Evolutionary conservation across 2,797 vertebrate species (phyloP), one percentile per base, ranked within the genome.

Genomic region (Lerista edwardsae): DNA sequence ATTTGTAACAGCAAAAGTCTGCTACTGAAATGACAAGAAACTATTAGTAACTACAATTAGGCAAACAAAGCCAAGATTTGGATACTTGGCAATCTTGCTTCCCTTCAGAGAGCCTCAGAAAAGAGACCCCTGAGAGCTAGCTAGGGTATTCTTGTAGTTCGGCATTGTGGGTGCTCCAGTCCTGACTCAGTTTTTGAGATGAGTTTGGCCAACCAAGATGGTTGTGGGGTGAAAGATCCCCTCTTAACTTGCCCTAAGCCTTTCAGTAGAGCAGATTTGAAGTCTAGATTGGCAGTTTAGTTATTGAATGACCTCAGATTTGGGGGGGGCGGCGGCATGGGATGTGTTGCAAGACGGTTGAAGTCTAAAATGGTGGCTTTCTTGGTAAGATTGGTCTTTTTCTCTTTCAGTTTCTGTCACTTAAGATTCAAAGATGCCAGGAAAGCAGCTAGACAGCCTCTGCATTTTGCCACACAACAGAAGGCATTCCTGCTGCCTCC

Each of bases 371-470:
- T 27, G 17, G 23, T 47, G 65, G 23, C 82, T 31, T 51, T 7
- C 21, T 61, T 82, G 51, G 0, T 69, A 68, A 87, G 57, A 23
- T 3, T 81, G 1, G 77, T 86, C 90, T 90, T 80, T 86, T 88
- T 88, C 44, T 84, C 62, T 89, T 59, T 85, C 94, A 96, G 81
- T 78, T 95, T 86, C 39, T 93, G 85, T 85, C 86, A 25, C 2
- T 3, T 23, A 3, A 55, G 90, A 68, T 78, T 90, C 17, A 91
- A 88, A 72, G 76, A 84, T 7, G 34, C 14, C 3, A 83, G 27
- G 11, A 25, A 29, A 80, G 62, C 51, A 23, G 2, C 86, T 88
- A 92, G 77, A 27, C 92, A 86, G 36, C 41, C 86, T 62, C 79
- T 95, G 68, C 89, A 93, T 86, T 94, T 88, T 0, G 92, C 94